These are phyloP conservation scores for Sebastolobus alascanus DNA, from an alignment of 2,797 vertebrate species.

Conservation along the genomic window DNA sequence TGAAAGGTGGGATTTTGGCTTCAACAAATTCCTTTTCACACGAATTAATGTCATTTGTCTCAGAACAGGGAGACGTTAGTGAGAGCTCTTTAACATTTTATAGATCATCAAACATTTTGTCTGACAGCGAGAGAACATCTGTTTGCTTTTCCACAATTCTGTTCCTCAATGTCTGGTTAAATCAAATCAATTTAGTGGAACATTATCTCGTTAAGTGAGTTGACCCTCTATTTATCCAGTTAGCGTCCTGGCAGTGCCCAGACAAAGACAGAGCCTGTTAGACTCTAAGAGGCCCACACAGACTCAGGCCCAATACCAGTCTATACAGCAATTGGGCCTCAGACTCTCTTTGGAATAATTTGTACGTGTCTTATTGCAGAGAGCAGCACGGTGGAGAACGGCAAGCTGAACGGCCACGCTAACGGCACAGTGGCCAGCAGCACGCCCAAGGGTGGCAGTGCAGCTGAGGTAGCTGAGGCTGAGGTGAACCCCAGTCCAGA, in stretches of 20 bases:
- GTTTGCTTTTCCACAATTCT: slow-evolving; percentile 22
- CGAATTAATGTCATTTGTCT: neutral
- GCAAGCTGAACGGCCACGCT: slow-evolving; percentile 64
- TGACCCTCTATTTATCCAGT: slow-evolving; percentile 52
- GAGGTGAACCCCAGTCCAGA: slow-evolving; percentile 6
- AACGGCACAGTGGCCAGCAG: slow-evolving; percentile 44
- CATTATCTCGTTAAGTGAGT: slow-evolving; percentile 70
- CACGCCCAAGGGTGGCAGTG: accelerated
- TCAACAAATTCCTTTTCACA: neutral
- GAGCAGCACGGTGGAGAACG: slow-evolving; percentile 46
- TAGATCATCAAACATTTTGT: neutral
- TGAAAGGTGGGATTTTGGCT: slow-evolving; percentile 76
- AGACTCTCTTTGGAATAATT: neutral
- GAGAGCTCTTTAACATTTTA: neutral
- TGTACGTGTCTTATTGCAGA: slow-evolving; percentile 1
- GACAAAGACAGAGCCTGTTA: slow-evolving; percentile 71
- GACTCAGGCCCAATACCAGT: neutral
- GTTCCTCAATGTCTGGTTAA: slow-evolving; percentile 12
- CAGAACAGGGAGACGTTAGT: neutral
- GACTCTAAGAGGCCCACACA: slow-evolving; percentile 11
- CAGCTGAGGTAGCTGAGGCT: neutral
- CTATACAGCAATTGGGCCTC: no score
- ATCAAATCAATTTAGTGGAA: slow-evolving; percentile 54
- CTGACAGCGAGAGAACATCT: neutral
- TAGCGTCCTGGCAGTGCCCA: slow-evolving; percentile 6